phyloP scores from a whole-genome alignment of 2,888 invertebrate genomes.

The Ennomos fuscantarius region DNA sequence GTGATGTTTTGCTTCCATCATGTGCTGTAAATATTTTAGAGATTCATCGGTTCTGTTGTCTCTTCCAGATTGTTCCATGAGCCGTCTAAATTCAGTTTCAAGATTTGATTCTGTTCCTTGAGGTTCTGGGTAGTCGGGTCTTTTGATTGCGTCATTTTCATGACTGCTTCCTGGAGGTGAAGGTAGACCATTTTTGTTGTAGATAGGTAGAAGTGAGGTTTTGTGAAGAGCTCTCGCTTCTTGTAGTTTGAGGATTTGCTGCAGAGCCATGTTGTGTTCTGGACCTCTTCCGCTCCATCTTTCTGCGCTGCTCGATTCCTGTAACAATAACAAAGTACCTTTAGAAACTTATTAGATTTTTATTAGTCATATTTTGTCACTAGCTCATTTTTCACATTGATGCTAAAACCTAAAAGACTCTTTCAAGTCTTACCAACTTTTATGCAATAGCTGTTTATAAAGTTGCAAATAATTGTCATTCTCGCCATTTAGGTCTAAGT shows the following conservation, averaged over 20 bases:
- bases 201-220: conserved; percentile 81
- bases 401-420: too few relatives aligned
- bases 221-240: conserved; percentile 91
- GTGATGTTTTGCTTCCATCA: conserved; percentile 77
- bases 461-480: conserved; percentile 12
- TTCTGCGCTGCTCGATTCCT: conserved; percentile 94
- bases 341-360: neutral
- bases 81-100: conserved; percentile 83
- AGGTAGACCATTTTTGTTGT: conserved; percentile 77
- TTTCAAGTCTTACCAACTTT: too few relatives aligned
- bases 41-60: conserved; percentile 73
- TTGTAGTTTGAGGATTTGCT: conserved; percentile 95
- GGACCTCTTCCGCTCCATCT: conserved; percentile 96
- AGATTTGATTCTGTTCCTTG: conserved; percentile 79
- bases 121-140: conserved; percentile 70
- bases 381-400: neutral
- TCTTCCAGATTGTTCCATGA: conserved; percentile 85
- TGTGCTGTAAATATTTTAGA: conserved; percentile 74
- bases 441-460: conserved; percentile 13
- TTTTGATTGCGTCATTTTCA: conserved; percentile 58
- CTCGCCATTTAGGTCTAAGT: conserved; percentile 3
- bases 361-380: neutral
- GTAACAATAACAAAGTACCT: conserved; percentile 67
- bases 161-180: conserved; percentile 83
- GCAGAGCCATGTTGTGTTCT: conserved; percentile 95